Evolutionary conservation across 2,113 vertebrate species (phyloP).

Genomic region (Chunga burmeisteri): DNA sequence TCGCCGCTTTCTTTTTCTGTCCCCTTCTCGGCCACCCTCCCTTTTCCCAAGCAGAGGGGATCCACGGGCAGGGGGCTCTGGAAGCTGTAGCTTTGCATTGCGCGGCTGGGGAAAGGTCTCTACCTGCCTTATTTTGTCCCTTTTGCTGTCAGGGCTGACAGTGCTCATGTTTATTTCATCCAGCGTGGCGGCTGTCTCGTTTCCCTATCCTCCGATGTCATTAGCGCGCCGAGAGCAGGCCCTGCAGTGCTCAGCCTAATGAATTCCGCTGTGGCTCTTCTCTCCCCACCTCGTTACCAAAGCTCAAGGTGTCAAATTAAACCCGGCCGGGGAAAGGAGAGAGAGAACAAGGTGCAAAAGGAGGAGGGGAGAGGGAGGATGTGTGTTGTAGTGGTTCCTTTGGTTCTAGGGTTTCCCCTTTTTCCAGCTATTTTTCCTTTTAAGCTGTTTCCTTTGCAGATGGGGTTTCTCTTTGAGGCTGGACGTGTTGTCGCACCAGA

Average conservation of each 20-base stretch:
- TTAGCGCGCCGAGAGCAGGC: slow-evolving; percentile 89
- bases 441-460: background rate
- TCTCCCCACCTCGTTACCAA: slow-evolving; percentile 88
- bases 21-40: background rate
- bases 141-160: slow-evolving; percentile 90
- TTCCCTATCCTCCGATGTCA: slow-evolving; percentile 95
- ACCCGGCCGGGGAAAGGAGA: slow-evolving; percentile 79
- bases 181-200: slow-evolving; percentile 87
- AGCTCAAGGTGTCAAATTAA: slow-evolving; percentile 99
- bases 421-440: background rate
- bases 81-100: slow-evolving; percentile 83
- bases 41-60: background rate
- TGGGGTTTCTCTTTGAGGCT: background rate
- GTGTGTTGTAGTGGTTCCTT: background rate
- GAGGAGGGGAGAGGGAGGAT: background rate
- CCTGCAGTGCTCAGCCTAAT: slow-evolving; percentile 92
- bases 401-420: background rate
- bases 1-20: slow-evolving; percentile 8
- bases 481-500: background rate
- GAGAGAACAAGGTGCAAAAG: slow-evolving; percentile 25
- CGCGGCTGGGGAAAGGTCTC: slow-evolving; percentile 81
- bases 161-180: slow-evolving; percentile 99
- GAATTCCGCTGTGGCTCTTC: slow-evolving; percentile 93
- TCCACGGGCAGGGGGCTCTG: background rate
- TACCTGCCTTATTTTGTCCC: slow-evolving; percentile 88